These are phyloP conservation scores for Numida meleagris DNA, from an alignment of 2,113 vertebrate genomes.

Conservation along the genomic window DNA sequence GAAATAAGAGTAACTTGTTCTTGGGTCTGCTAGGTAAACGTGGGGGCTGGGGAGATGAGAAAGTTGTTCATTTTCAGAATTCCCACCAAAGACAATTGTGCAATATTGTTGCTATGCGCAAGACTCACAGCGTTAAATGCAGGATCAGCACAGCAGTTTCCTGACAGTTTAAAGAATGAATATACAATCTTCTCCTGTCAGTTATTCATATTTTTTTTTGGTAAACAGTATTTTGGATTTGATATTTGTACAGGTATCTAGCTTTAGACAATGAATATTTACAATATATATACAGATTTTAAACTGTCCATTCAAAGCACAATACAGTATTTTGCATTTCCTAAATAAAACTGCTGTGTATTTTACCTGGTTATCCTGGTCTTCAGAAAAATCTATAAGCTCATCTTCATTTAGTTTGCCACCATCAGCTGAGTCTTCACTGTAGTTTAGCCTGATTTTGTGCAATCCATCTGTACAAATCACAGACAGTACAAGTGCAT, in stretches of 20 bases:
- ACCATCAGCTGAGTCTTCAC: conserved; percentile 79
- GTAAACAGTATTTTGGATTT: background rate
- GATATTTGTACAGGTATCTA: background rate
- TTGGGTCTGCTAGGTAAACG: background rate
- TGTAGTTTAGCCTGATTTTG: conserved; percentile 90
- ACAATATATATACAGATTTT: background rate
- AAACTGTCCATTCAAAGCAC: background rate
- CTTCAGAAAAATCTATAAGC: conserved; percentile 89
- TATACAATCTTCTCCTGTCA: background rate
- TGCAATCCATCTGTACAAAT: conserved; percentile 87
- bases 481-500: conserved; percentile 18
- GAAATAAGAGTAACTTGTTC: background rate
- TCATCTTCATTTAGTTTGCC: conserved; percentile 84
- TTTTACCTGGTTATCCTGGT: conserved; percentile 92
- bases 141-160: background rate
- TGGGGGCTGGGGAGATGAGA: background rate
- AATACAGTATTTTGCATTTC: background rate
- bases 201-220: background rate
- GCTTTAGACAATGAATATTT: background rate
- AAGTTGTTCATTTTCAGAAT: background rate
- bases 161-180: background rate
- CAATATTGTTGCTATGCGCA: background rate
- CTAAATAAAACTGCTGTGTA: background rate
- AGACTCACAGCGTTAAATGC: background rate
- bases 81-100: background rate